Percentiles rank a stretch among this genome's conserved stretches.
phyloP scores from a whole-genome alignment of 2,888 invertebrate genomes.

The Leptarthrus brevirostris region DNA sequence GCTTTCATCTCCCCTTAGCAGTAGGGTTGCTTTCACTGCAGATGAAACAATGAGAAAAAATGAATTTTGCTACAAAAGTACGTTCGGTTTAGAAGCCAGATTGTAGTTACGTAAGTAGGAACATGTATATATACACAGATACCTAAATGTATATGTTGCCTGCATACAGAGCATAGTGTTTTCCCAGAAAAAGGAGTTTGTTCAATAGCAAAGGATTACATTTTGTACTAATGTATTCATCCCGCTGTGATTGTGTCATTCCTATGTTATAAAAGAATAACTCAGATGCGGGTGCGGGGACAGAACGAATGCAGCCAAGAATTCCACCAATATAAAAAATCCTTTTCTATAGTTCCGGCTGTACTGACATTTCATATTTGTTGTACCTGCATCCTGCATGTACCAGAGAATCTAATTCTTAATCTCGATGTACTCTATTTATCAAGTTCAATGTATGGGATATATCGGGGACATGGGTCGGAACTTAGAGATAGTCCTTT shows the following conservation, averaged over 20 bases:
- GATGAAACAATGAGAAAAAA: not conserved
- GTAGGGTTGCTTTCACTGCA: not conserved
- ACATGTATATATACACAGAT: no score
- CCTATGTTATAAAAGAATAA: not conserved
- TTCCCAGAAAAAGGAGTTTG: not conserved
- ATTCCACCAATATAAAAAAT: not conserved
- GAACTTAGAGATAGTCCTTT: not conserved
- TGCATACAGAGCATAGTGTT: not conserved
- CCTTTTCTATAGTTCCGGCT: not conserved
- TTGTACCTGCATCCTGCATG: not conserved
- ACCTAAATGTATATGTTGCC: not conserved
- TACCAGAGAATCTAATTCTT: slow-evolving; percentile 17
- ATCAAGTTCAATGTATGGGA: slow-evolving; percentile 37
- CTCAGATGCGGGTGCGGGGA: not conserved
- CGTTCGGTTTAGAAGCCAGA: not conserved
- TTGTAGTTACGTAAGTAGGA: no score
- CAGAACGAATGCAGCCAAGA: not conserved
- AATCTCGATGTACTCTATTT: slow-evolving; percentile 22
- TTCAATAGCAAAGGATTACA: not conserved
- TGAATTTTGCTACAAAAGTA: not conserved
- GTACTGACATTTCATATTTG: not conserved
- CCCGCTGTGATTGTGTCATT: not conserved
- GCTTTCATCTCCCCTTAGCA: not conserved
- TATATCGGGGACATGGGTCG: not conserved
- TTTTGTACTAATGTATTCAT: not conserved